These are phyloP conservation scores for Bagarius yarrelli DNA, from an alignment of 2,113 vertebrate species.

Conservation along the genomic window DNA sequence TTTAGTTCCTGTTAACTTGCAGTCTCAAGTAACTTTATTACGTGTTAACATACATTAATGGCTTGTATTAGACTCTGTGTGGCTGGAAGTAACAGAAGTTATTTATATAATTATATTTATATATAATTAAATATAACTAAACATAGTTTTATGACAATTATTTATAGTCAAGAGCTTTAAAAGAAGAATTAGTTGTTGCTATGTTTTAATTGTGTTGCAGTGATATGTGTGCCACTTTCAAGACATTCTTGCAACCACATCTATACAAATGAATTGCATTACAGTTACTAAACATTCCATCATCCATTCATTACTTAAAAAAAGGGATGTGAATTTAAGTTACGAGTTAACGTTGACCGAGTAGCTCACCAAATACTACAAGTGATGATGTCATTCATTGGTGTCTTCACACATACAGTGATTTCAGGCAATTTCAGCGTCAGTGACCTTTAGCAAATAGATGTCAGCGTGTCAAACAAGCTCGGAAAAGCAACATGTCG, in stretches of 20 bases:
- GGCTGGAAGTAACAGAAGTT: neutral
- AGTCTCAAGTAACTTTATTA: neutral
- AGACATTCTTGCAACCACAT: neutral
- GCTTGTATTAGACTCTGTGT: neutral
- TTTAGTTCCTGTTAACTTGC: neutral
- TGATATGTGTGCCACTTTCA: neutral
- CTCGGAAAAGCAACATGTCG: too few relatives aligned
- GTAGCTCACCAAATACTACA: neutral
- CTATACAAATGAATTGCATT: neutral
- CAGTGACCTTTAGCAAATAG: too few relatives aligned
- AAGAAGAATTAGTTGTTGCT: neutral
- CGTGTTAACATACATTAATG: neutral
- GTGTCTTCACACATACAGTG: too few relatives aligned
- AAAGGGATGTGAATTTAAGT: neutral
- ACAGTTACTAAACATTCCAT: neutral
- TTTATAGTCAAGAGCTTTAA: neutral
- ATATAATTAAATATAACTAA: too few relatives aligned
- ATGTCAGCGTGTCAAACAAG: too few relatives aligned
- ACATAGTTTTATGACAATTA: too few relatives aligned
- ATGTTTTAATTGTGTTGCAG: neutral
- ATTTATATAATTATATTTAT: neutral
- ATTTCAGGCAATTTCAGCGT: too few relatives aligned
- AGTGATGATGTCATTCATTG: neutral
- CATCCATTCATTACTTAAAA: too few relatives aligned
- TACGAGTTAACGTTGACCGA: neutral